Base-by-base conservation (phyloP, 2,113 vertebrate species). In the Indicator maculatus region DNA sequence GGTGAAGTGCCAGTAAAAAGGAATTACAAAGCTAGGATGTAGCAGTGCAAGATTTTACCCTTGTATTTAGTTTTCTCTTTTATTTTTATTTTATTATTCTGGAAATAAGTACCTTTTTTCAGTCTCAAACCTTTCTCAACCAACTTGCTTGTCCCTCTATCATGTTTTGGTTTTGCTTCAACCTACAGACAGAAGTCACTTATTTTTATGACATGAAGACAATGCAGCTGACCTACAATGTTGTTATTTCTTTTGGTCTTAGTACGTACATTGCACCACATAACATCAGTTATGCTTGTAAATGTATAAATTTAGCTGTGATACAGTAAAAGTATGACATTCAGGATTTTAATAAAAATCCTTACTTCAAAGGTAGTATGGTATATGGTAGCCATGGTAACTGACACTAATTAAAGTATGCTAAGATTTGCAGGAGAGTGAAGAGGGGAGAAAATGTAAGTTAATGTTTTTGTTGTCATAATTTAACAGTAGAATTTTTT, bases 301-400 rank as follows among this genome's bases (percentile, higher is more conserved):
- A 61, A 80, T 50, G 31, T 33, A 12, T 65, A 28, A 89, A 69
- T 47, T 89, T 63, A 83, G 28, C 31, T 72, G 10, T 0, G 11
- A 33, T 47, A 80, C 52, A 56, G 26, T 65, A 76, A 39, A 86
- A 85, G 41, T 58, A 71, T 28, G 47, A 59, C 83, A 76, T 74
- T 83, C 53, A 50, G 66, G 65, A 64, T 77, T 93, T 93, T 89
- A 93, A 91, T 91, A 86, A 83, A 88, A 90, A 36, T 36, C 36
- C 44, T 65, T 21, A 75, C 81, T 95, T 89, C 58, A 89, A 89
- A 91, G 86, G 30, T 75, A 88, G 73, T 59, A 61, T 71, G 58
- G 47, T 74, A 44, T 85, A 86, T 89, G 65, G 82, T 96, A 95
- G 50, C 94, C 93, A 96, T 96, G 93, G 96, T 89, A 96, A 96